phyloP scores from a whole-genome alignment of 2,888 invertebrate species.

The Synergus umbraculus region DNA sequence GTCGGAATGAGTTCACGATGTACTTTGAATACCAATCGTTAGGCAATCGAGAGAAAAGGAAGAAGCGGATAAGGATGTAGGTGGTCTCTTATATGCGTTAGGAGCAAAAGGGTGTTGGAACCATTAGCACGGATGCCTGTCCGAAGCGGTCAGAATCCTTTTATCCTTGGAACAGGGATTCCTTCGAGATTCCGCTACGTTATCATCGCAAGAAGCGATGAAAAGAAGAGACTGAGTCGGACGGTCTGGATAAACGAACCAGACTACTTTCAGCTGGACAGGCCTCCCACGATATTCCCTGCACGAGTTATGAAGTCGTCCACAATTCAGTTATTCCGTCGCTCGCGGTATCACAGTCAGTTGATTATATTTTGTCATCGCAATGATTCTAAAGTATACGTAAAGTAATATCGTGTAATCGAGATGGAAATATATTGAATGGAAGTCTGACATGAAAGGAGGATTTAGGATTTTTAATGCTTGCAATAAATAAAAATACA shows the following conservation, averaged over 20 bases:
- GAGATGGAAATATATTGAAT: no score
- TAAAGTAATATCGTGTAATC: no score
- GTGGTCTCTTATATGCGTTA: constrained; percentile 62
- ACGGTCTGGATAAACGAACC: constrained; percentile 14
- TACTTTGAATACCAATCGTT: constrained; percentile 64
- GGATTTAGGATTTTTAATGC: constrained; percentile 47
- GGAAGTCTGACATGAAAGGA: no score
- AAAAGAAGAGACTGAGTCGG: constrained; percentile 27
- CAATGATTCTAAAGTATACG: no score
- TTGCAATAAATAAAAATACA: not conserved
- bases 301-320: constrained; percentile 73
- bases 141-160: constrained; percentile 61
- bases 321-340: constrained; percentile 57
- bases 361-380: no score
- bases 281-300: constrained; percentile 70
- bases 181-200: constrained; percentile 52
- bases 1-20: constrained; percentile 52
- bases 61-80: constrained; percentile 59
- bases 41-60: constrained; percentile 55
- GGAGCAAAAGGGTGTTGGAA: constrained; percentile 69
- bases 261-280: constrained; percentile 15
- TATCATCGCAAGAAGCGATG: constrained; percentile 44
- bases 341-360: no score
- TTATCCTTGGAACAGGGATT: constrained; percentile 54
- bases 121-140: constrained; percentile 73